These are phyloP conservation scores for Drosophila antonietae DNA, from an alignment of 2,888 invertebrate species.

Conservation along the genomic window DNA sequence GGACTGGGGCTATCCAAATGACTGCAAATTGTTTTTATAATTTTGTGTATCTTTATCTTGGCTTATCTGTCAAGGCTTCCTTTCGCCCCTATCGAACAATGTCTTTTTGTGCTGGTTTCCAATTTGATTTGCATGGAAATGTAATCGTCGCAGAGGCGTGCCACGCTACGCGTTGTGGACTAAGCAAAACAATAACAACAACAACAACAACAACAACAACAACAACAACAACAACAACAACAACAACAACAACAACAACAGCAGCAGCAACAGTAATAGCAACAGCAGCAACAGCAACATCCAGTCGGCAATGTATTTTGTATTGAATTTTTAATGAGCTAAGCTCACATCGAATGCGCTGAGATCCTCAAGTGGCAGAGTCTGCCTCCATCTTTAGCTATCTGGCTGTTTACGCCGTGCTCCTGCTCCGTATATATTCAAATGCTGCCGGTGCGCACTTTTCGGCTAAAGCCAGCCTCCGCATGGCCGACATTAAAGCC, in stretches of 20 bases:
- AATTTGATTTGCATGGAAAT: slow-evolving; percentile 81
- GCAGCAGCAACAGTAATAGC: neutral
- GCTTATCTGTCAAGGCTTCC: slow-evolving; percentile 46
- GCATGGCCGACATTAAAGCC: slow-evolving; percentile 7
- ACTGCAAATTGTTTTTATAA: slow-evolving; percentile 75
- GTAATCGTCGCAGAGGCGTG: slow-evolving; percentile 59
- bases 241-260: slow-evolving; percentile 16
- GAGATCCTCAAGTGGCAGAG: slow-evolving; percentile 31
- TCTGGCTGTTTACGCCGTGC: slow-evolving; percentile 6
- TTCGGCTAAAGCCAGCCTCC: slow-evolving; percentile 21
- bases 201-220: slow-evolving; percentile 6
- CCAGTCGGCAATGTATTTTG: slow-evolving; percentile 65
- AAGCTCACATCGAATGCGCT: slow-evolving; percentile 19
- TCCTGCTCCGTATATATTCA: slow-evolving; percentile 18
- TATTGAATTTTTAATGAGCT: slow-evolving; percentile 80
- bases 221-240: slow-evolving; percentile 8
- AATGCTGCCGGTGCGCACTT: slow-evolving; percentile 40
- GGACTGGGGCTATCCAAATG: slow-evolving; percentile 23
- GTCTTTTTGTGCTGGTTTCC: slow-evolving; percentile 53
- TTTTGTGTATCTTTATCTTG: slow-evolving; percentile 50
- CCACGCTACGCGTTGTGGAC: slow-evolving; percentile 2
- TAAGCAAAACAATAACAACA: slow-evolving; percentile 23
- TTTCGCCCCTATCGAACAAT: slow-evolving; percentile 15
- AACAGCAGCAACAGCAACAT: slow-evolving; percentile 17
- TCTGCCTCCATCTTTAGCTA: neutral